Percentiles rank a stretch among this genome's conserved stretches.
Evolutionary conservation across 53 echinoderm and acorn worm species (phyloP).

Genomic region (Luidia sarsii): DNA sequence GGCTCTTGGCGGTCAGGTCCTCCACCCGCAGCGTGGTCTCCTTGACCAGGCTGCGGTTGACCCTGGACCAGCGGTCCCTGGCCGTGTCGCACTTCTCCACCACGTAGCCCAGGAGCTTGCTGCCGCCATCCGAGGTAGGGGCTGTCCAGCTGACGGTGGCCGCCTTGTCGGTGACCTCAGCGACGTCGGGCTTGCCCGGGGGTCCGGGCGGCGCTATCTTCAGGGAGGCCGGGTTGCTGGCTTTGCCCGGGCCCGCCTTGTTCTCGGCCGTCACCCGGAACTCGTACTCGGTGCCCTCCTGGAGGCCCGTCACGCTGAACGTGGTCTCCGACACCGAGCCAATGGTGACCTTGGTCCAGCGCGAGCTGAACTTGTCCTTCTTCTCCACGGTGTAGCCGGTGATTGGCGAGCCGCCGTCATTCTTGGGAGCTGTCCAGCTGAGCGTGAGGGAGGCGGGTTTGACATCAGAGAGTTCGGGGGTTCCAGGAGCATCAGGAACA

Average conservation of each 20-base stretch:
- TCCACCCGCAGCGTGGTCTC: conserved; percentile 62
- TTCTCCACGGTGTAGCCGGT: conserved; percentile 89
- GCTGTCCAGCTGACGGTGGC: conserved; percentile 65
- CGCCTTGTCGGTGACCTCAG: conserved; percentile 57
- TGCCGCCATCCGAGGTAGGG: conserved; percentile 71
- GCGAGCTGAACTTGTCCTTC: conserved; percentile 76
- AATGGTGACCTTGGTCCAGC: conserved; percentile 87
- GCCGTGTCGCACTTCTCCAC: conserved; percentile 78
- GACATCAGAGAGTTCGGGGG: conserved; percentile 67
- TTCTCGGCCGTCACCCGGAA: conserved; percentile 93
- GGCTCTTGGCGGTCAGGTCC: conserved; percentile 65
- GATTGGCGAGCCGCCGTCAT: conserved; percentile 89
- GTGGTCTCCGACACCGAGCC: conserved; percentile 68
- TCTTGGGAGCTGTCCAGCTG: conserved; percentile 76
- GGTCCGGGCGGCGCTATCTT: conserved; percentile 70
- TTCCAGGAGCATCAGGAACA: conserved; percentile 85
- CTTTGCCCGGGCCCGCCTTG: conserved; percentile 87
- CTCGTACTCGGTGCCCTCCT: conserved; percentile 83
- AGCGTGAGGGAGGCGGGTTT: conserved; percentile 73
- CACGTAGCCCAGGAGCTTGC: conserved; percentile 70
- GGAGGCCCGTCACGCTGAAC: conserved; percentile 71
- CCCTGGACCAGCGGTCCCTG: conserved; percentile 65
- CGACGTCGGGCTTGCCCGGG: conserved; percentile 69
- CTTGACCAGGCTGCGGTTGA: conserved; percentile 63
- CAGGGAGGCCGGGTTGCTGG: conserved; percentile 74